Conservation (phyloP, 2,797 vertebrate genomes). For the Cuniculus paca region DNA sequence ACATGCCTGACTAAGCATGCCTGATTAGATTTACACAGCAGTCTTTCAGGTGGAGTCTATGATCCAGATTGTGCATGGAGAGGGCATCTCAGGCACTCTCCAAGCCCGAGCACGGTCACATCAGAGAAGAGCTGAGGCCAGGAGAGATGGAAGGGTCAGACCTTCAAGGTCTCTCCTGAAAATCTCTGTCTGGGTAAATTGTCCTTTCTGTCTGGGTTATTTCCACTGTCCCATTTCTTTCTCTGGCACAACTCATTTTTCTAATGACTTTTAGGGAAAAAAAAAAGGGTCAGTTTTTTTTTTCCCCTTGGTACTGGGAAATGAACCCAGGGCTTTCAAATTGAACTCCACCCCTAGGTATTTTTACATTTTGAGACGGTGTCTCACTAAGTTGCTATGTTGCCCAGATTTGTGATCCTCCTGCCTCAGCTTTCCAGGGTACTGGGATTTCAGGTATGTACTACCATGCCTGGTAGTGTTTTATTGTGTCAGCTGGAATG, state of each 20-base stretch:
- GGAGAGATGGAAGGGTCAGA: accelerated
- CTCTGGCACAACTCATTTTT: not conserved
- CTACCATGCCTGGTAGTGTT: not conserved
- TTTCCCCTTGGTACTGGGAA: not conserved
- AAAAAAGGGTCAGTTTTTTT: not conserved
- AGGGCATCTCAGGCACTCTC: not conserved
- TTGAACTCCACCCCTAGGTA: not conserved
- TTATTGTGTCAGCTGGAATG: not conserved
- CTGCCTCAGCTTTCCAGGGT: not conserved
- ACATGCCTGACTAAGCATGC: not conserved
- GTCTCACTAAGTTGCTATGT: not conserved
- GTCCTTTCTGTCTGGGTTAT: not conserved
- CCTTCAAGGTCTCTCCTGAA: not conserved
- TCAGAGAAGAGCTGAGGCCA: not conserved
- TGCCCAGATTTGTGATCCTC: not conserved
- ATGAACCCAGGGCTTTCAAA: not conserved
- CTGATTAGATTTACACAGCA: not conserved
- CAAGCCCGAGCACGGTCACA: not conserved
- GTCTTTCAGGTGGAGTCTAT: not conserved
- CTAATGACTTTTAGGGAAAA: not conserved
- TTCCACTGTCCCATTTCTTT: not conserved
- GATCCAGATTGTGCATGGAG: not conserved
- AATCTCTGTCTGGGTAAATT: not conserved
- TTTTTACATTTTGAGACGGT: not conserved
- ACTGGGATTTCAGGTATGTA: not conserved